Evolutionary conservation across 2,113 vertebrate genomes (phyloP).

Genomic region (Perca flavescens): DNA sequence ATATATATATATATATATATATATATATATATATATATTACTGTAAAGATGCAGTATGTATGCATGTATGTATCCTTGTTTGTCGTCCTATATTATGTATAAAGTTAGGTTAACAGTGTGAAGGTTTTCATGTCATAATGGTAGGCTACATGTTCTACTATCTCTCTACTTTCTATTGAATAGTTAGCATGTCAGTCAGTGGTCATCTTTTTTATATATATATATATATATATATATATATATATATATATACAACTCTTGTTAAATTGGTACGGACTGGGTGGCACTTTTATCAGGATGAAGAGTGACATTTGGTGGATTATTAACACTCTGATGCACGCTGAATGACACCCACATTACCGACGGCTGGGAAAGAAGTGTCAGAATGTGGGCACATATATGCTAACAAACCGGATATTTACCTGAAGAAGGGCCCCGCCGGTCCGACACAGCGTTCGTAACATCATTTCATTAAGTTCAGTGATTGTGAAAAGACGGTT

Average conservation of each 20-base stretch:
- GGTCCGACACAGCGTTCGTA: constrained; percentile 78
- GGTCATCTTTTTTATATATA: too few relatives aligned
- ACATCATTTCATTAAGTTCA: constrained; percentile 52
- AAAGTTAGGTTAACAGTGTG: too few relatives aligned
- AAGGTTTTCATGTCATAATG: neutral
- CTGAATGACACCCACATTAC: constrained; percentile 25
- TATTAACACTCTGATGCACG: neutral
- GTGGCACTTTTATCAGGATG: neutral
- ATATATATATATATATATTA: neutral
- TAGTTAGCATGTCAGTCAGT: neutral
- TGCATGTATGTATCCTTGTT: too few relatives aligned
- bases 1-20: too few relatives aligned
- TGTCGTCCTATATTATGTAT: too few relatives aligned
- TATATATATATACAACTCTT: neutral
- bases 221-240: too few relatives aligned
- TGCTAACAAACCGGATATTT: neutral
- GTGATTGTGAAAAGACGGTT: neutral
- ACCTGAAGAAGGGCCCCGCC: constrained; percentile 81
- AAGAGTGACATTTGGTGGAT: neutral
- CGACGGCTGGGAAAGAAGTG: neutral
- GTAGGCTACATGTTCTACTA: neutral
- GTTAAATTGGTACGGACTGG: neutral
- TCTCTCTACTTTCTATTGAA: neutral
- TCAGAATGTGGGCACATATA: neutral
- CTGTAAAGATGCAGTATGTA: neutral